phyloP scores from a whole-genome alignment of 2,113 vertebrate species.

The Saccopteryx leptura region DNA sequence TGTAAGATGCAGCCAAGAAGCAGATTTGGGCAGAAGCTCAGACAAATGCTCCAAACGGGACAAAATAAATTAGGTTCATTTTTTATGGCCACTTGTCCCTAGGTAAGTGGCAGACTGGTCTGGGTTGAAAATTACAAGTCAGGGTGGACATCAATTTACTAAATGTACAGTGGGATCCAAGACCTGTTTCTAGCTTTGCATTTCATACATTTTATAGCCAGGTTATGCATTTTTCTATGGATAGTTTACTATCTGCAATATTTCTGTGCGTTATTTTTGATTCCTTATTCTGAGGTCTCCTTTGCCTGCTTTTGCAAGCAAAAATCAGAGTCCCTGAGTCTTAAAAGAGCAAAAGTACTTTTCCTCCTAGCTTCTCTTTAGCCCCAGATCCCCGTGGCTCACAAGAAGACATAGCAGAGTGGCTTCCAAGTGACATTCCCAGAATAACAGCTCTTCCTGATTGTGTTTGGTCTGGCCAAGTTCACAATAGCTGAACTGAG shows the following conservation, averaged over 20 bases:
- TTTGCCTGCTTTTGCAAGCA: neutral
- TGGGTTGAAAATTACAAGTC: neutral
- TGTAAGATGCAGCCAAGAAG: slow-evolving; percentile 5
- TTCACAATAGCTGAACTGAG: neutral
- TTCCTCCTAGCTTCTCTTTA: neutral
- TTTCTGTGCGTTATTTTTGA: neutral
- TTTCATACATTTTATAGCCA: neutral
- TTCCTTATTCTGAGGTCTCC: neutral
- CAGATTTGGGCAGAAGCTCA: neutral
- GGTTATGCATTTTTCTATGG: neutral
- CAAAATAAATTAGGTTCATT: neutral
- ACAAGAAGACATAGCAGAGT: neutral
- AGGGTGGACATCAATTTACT: neutral
- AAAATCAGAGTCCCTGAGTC: slow-evolving; percentile 21
- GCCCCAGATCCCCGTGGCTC: neutral
- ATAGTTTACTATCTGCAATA: neutral
- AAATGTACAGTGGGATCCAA: neutral
- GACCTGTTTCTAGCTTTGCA: neutral
- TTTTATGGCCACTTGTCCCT: neutral
- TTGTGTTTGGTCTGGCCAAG: neutral
- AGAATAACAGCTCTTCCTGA: neutral
- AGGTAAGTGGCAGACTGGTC: neutral
- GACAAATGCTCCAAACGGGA: neutral
- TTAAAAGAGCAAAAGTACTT: neutral
- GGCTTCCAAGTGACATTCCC: neutral